phyloP scores from a whole-genome alignment of 2,113 vertebrate genomes.

The Thamnaconus septentrionalis region DNA sequence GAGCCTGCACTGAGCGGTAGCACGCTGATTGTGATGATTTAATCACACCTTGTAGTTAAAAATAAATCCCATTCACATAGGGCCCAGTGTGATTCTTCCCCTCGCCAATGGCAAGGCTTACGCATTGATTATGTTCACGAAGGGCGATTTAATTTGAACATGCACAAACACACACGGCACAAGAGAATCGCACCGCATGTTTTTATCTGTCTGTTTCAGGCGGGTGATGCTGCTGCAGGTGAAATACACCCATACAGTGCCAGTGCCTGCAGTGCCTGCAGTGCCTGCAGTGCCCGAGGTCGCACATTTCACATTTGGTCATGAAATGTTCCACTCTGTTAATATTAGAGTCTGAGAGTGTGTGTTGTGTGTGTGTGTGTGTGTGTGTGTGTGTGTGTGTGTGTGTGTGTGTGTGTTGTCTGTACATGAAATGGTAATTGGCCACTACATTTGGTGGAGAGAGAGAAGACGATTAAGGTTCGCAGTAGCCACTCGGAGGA shows the following conservation, averaged over 20 bases:
- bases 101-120: slow-evolving; percentile 51
- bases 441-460: slow-evolving; percentile 9
- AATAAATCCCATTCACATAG: slow-evolving; percentile 35
- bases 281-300: slow-evolving; percentile 16
- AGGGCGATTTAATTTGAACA: slow-evolving; percentile 13
- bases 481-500: slow-evolving; percentile 38
- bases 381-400: not conserved
- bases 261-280: slow-evolving; percentile 10
- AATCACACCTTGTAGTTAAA: slow-evolving; percentile 43
- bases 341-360: slow-evolving; percentile 27
- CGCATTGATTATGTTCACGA: slow-evolving; percentile 49
- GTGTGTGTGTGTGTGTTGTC: too few species aligned
- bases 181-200: slow-evolving; percentile 1
- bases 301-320: slow-evolving; percentile 20
- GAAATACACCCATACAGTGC: not conserved
- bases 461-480: slow-evolving; percentile 34
- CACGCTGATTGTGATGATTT: slow-evolving; percentile 38
- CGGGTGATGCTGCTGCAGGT: slow-evolving; percentile 13
- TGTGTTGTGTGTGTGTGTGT: slow-evolving; percentile 12
- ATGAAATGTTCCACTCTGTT: slow-evolving; percentile 29
- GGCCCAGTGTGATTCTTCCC: slow-evolving; percentile 22
- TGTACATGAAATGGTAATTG: not conserved
- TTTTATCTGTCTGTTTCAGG: slow-evolving; percentile 30
- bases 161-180: slow-evolving; percentile 1
- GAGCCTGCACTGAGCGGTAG: slow-evolving; percentile 17